phyloP scores from a whole-genome alignment of 2,888 invertebrate genomes.

The Lepeophtheirus nordmannii region DNA sequence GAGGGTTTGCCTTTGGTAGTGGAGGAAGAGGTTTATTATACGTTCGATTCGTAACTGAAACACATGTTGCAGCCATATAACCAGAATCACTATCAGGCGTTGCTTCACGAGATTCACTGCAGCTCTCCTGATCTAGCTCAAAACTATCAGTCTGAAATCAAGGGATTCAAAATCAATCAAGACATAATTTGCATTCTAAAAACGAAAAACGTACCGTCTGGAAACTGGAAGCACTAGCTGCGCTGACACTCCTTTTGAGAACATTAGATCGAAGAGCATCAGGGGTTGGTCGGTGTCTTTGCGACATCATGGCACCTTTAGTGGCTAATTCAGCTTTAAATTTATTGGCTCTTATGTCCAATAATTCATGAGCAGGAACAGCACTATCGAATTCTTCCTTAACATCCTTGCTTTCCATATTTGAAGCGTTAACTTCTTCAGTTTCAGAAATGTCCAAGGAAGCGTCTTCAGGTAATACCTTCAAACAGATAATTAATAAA shows the following conservation, averaged over 20 bases:
- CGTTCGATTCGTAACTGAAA: background rate
- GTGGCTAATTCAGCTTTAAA: slow-evolving; percentile 70
- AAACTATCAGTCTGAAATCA: slow-evolving; percentile 12
- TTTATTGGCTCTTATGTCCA: slow-evolving; percentile 71
- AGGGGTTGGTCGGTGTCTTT: slow-evolving; percentile 41
- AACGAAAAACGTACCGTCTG: background rate
- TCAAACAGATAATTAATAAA: background rate
- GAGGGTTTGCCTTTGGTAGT: background rate
- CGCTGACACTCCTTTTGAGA: background rate
- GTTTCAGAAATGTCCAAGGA: background rate
- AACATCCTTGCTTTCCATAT: slow-evolving; percentile 20
- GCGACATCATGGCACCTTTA: slow-evolving; percentile 51
- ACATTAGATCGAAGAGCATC: slow-evolving; percentile 25
- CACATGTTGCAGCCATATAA: background rate
- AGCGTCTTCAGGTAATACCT: slow-evolving; percentile 3
- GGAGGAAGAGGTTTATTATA: background rate
- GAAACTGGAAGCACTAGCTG: slow-evolving; percentile 11
- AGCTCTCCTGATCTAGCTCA: slow-evolving; percentile 9
- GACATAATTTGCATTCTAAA: background rate
- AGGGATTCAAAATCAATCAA: background rate
- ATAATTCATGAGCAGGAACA: slow-evolving; percentile 66
- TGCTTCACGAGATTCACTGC: slow-evolving; percentile 6
- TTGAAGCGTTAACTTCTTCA: background rate
- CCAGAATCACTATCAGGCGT: slow-evolving; percentile 22
- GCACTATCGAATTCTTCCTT: slow-evolving; percentile 63